Percentiles rank a stretch among this genome's conserved stretches.
These are phyloP conservation scores for Schizopygopsis malacanthus DNA, from an alignment of 2,797 vertebrate genomes.

Conservation along the genomic window DNA sequence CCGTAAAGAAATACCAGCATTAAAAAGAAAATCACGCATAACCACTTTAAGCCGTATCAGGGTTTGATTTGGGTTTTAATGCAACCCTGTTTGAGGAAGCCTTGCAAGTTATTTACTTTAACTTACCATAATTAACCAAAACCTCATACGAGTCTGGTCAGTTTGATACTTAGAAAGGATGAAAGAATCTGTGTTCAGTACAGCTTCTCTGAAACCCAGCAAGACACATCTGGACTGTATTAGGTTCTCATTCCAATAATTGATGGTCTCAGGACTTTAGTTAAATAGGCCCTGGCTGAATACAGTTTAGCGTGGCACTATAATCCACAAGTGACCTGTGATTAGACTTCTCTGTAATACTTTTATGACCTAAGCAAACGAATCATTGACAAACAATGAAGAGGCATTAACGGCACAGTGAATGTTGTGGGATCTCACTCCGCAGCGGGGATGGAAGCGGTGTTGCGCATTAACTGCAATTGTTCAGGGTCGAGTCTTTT, in stretches of 20 bases:
- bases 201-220: slow-evolving; percentile 48
- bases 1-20: neutral
- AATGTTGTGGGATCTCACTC: neutral
- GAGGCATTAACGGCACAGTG: neutral
- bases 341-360: slow-evolving; percentile 24
- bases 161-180: slow-evolving; percentile 46
- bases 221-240: slow-evolving; percentile 58
- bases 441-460: neutral
- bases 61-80: neutral
- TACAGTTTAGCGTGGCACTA: slow-evolving; percentile 28
- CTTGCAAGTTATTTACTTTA: slow-evolving; percentile 44
- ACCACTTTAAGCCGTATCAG: neutral
- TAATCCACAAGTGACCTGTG: slow-evolving; percentile 39
- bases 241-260: slow-evolving; percentile 56
- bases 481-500: slow-evolving; percentile 3
- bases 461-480: slow-evolving; percentile 14
- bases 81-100: slow-evolving; percentile 5
- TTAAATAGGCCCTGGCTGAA: slow-evolving; percentile 40
- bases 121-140: slow-evolving; percentile 27
- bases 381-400: neutral
- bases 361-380: slow-evolving; percentile 29
- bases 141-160: slow-evolving; percentile 44
- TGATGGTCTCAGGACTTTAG: slow-evolving; percentile 50
- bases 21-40: too few species aligned
- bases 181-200: slow-evolving; percentile 52